Percentiles rank a stretch among this genome's conserved stretches.
phyloP scores from a whole-genome alignment of 2,888 invertebrate species.

The Microchrysa polita region DNA sequence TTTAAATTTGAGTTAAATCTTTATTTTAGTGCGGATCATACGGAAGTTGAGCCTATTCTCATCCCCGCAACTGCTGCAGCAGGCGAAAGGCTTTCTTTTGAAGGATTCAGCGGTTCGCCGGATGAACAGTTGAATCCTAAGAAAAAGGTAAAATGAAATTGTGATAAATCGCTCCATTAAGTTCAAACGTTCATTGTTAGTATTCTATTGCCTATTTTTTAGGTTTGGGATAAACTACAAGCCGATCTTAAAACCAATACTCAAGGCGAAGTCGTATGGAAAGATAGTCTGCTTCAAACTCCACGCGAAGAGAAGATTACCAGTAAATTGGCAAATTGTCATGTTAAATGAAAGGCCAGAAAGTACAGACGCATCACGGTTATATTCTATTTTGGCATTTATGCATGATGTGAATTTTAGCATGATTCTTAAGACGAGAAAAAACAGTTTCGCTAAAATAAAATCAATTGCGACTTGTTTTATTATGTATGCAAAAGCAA shows the following conservation, averaged over 20 bases:
- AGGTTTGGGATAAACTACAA: slow-evolving; percentile 89
- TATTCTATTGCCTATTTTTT: background rate
- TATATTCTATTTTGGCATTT: too few relatives aligned
- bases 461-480: too few relatives aligned
- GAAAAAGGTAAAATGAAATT: slow-evolving; percentile 75
- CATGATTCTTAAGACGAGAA: too few relatives aligned
- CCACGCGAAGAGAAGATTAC: slow-evolving; percentile 73
- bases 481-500: too few relatives aligned
- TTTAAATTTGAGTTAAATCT: slow-evolving; percentile 4
- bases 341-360: slow-evolving; percentile 76
- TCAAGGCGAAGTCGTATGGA: slow-evolving; percentile 84
- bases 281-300: slow-evolving; percentile 79
- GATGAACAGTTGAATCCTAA: slow-evolving; percentile 92
- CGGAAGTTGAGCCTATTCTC: slow-evolving; percentile 84
- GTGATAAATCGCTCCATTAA: too few relatives aligned
- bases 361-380: too few relatives aligned
- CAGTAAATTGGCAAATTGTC: slow-evolving; percentile 81
- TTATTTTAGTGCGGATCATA: slow-evolving; percentile 73
- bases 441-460: too few relatives aligned
- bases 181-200: background rate
- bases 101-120: slow-evolving; percentile 83
- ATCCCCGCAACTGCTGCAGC: slow-evolving; percentile 80
- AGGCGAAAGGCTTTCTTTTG: slow-evolving; percentile 85
- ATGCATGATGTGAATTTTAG: too few relatives aligned
- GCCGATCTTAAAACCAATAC: slow-evolving; percentile 78